A percentile compares a stretch with the other conserved stretches of the same genome.
phyloP scores from a whole-genome alignment of 2,888 invertebrate species.

The Seira ritae region DNA sequence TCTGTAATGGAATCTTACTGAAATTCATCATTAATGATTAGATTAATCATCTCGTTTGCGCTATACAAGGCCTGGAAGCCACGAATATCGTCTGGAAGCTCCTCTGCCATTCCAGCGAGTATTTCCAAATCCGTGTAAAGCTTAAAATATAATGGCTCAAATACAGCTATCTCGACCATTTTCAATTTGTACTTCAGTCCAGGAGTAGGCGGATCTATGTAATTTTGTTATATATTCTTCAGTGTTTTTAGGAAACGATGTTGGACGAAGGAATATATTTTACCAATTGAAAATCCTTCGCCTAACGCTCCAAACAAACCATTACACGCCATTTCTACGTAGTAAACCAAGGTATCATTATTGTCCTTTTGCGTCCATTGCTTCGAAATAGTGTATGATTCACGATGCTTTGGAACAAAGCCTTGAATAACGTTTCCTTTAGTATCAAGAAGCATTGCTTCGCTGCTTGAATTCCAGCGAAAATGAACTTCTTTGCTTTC shows the following conservation, averaged over 20 bases:
- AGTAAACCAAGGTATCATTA: constrained; percentile 73
- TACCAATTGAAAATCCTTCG: constrained; percentile 74
- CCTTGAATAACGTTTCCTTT: constrained; percentile 76
- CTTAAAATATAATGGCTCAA: constrained; percentile 75
- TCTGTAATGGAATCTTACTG: constrained; percentile 59
- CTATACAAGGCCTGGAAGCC: constrained; percentile 77
- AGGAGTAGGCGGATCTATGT: constrained; percentile 75
- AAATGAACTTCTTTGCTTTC: constrained; percentile 76
- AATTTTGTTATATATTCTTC: too few relatives aligned
- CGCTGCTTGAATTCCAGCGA: constrained; percentile 76
- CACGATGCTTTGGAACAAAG: constrained; percentile 68
- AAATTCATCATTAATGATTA: constrained; percentile 74
- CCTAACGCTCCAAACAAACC: constrained; percentile 76
- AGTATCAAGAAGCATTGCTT: constrained; percentile 76
- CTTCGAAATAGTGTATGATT: constrained; percentile 71
- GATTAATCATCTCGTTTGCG: constrained; percentile 77
- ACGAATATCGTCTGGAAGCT: constrained; percentile 75
- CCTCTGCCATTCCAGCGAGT: constrained; percentile 76
- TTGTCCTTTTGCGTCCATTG: constrained; percentile 50
- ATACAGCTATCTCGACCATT: constrained; percentile 75
- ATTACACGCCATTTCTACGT: constrained; percentile 78
- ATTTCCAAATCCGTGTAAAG: constrained; percentile 76
- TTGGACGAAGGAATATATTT: too few relatives aligned
- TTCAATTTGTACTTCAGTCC: constrained; percentile 75
- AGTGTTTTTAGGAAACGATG: too few relatives aligned